A percentile compares a stretch with the other conserved stretches of the same genome.
phyloP scores from a whole-genome alignment of 2,888 invertebrate species.

The Andrena marginata region DNA sequence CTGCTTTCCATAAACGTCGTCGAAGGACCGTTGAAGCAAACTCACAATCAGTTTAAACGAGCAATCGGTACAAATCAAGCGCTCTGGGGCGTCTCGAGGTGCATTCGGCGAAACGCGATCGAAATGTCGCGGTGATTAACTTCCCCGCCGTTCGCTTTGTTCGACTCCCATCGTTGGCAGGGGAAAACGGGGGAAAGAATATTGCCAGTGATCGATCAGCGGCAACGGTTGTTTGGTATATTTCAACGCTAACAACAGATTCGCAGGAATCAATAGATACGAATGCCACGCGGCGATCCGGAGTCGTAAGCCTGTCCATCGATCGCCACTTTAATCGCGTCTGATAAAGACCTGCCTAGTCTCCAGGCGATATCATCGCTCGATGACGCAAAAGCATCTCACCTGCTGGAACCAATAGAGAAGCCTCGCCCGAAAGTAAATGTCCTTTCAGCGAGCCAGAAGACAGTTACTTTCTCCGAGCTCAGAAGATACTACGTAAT shows the following conservation, averaged over 20 bases:
- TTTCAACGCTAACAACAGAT: constrained; percentile 9
- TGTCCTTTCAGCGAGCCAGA: constrained; percentile 17
- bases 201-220: neutral
- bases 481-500: constrained; percentile 41
- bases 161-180: neutral
- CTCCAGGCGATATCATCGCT: constrained; percentile 3
- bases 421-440: constrained; percentile 32
- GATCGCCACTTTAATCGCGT: constrained; percentile 22
- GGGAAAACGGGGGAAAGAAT: neutral
- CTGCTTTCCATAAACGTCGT: neutral
- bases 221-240: constrained; percentile 6
- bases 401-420: neutral
- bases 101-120: constrained; percentile 5
- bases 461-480: constrained; percentile 46
- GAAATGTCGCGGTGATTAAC: constrained; percentile 36
- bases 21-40: neutral
- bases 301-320: constrained; percentile 11
- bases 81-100: neutral
- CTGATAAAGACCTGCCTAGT: constrained; percentile 13
- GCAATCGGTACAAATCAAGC: constrained; percentile 12
- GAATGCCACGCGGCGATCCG: constrained; percentile 12
- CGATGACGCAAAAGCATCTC: constrained; percentile 5
- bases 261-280: constrained; percentile 20
- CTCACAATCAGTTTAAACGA: constrained; percentile 11
- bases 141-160: neutral